phyloP scores from a whole-genome alignment of 1,140 invertebrate species.

The Vanessa atalanta region DNA sequence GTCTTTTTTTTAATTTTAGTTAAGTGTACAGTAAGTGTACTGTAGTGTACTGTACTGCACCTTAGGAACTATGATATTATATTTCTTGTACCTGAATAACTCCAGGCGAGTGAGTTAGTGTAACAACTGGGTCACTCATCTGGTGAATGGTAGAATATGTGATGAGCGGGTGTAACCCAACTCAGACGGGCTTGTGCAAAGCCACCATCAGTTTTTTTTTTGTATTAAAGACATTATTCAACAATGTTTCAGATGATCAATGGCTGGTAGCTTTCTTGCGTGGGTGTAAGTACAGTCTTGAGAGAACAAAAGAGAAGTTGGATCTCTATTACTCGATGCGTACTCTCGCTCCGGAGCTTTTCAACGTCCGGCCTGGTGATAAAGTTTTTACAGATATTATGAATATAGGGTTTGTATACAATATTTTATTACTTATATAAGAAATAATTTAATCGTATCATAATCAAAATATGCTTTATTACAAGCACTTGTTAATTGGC shows the following conservation, averaged over 20 bases:
- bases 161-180: too few species aligned
- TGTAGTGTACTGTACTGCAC: too few species aligned
- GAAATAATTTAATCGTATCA: background rate
- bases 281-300: slow-evolving; percentile 85
- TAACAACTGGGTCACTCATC: too few species aligned
- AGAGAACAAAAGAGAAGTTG: slow-evolving; percentile 84
- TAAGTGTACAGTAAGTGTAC: too few species aligned
- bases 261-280: slow-evolving; percentile 83
- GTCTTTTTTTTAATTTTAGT: too few species aligned
- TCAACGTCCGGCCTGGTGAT: slow-evolving; percentile 49
- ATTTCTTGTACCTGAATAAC: too few species aligned
- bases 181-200: too few species aligned
- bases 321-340: slow-evolving; percentile 84
- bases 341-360: slow-evolving; percentile 81
- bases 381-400: slow-evolving; percentile 65
- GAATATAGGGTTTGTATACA: slow-evolving; percentile 57
- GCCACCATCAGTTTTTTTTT: too few species aligned
- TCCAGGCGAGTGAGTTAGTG: too few species aligned
- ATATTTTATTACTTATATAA: background rate
- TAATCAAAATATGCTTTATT: background rate
- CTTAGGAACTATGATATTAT: too few species aligned
- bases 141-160: too few species aligned
- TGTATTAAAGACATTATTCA: background rate
- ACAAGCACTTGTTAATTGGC: too few species aligned
- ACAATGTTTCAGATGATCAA: slow-evolving; percentile 78